Percentiles rank a stretch among this genome's conserved stretches.
Evolutionary conservation across 2,888 invertebrate species (phyloP).

Genomic region (Melinopterus prodromus): DNA sequence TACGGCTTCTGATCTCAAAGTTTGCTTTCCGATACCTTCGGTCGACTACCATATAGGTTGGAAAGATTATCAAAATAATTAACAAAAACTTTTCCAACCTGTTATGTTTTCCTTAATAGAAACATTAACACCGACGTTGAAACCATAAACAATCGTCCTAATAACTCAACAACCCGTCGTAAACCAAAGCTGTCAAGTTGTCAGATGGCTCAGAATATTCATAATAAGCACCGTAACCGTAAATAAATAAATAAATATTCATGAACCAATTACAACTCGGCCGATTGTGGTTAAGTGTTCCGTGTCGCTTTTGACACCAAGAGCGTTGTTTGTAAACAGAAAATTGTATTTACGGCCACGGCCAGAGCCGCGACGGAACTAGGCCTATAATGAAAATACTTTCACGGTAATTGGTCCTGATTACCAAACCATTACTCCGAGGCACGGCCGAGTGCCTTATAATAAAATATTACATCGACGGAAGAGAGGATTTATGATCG

Average conservation of each 20-base stretch:
- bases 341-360: background rate
- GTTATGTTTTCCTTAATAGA: no score
- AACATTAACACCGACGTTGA: no score
- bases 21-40: no score
- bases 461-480: background rate
- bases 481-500: background rate
- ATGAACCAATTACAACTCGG: background rate
- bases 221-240: background rate
- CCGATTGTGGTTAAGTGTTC: background rate
- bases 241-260: slow-evolving; percentile 4
- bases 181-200: background rate
- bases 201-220: background rate
- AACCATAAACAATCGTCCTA: no score
- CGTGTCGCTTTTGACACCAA: background rate
- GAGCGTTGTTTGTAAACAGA: slow-evolving; percentile 4
- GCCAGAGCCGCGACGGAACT: background rate
- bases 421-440: background rate
- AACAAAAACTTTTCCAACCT: no score
- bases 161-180: no score
- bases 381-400: background rate
- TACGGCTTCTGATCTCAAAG: no score
- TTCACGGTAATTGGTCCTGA: background rate
- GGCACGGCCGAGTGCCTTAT: background rate
- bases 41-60: no score
- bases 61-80: no score